Conservation (phyloP, 1,140 invertebrate genomes). For the Phortica variegata region DNA sequence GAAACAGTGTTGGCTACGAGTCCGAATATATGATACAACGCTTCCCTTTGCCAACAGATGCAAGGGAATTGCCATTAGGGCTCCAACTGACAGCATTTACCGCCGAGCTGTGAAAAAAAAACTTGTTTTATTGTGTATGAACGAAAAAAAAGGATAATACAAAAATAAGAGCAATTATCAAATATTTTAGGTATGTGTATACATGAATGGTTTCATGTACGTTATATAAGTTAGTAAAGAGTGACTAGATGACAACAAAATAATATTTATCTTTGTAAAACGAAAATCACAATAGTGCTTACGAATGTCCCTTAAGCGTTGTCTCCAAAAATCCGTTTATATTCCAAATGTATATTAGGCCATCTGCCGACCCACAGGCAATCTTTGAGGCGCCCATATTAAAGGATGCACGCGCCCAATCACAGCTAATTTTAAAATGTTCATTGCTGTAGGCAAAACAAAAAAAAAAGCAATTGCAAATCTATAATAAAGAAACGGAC, state of each 20-base stretch:
- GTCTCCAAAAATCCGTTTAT: slow-evolving; percentile 75
- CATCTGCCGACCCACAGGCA: slow-evolving; percentile 87
- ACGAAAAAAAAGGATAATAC: slow-evolving; percentile 8
- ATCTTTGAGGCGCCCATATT: slow-evolving; percentile 87
- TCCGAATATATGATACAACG: slow-evolving; percentile 85
- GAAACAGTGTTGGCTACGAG: slow-evolving; percentile 36
- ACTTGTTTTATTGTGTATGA: slow-evolving; percentile 21
- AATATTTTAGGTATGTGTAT: slow-evolving; percentile 1
- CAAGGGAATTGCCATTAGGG: slow-evolving; percentile 77
- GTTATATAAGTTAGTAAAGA: not conserved
- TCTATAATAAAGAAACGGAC: not conserved
- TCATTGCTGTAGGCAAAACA: slow-evolving; percentile 88
- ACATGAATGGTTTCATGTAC: not conserved
- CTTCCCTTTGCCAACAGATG: slow-evolving; percentile 86
- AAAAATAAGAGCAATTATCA: slow-evolving; percentile 10
- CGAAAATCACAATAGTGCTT: slow-evolving; percentile 59
- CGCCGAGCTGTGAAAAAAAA: slow-evolving; percentile 68
- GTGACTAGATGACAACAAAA: too few species aligned
- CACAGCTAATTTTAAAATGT: slow-evolving; percentile 91
- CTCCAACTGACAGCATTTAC: slow-evolving; percentile 92
- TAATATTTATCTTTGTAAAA: not conserved
- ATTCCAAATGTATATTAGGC: slow-evolving; percentile 90
- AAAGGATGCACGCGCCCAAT: slow-evolving; percentile 90
- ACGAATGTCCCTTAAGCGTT: slow-evolving; percentile 87
- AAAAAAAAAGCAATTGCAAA: slow-evolving; percentile 27